Evolutionary conservation across 2,888 invertebrate genomes (phyloP).

Genomic region (Acleris holmiana): DNA sequence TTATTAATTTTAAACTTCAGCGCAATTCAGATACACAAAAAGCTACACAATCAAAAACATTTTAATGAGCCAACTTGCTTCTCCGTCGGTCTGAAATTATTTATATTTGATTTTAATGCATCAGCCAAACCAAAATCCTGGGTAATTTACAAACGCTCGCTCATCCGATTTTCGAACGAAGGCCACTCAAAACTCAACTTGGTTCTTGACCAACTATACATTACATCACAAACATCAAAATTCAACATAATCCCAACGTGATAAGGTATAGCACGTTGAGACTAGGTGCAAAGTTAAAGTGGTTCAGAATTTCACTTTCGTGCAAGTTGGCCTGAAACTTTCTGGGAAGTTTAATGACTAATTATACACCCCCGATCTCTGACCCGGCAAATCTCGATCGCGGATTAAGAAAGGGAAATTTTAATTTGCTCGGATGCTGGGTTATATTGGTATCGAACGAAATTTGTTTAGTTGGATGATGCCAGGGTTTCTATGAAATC

Average conservation of each 20-base stretch:
- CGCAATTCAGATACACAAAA: not conserved
- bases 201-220: constrained; percentile 38
- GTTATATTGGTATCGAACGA: not conserved
- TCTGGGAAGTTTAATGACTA: constrained; percentile 54
- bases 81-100: constrained; percentile 18
- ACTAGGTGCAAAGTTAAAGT: not conserved
- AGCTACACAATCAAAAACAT: constrained; percentile 18
- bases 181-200: constrained; percentile 52
- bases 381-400: constrained; percentile 42
- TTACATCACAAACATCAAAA: not conserved
- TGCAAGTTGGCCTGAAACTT: constrained; percentile 41
- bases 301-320: constrained; percentile 38
- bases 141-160: constrained; percentile 48
- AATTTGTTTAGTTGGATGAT: constrained; percentile 3
- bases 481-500: too few relatives aligned
- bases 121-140: constrained; percentile 39
- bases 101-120: constrained; percentile 36
- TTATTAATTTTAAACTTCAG: not conserved
- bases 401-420: constrained; percentile 37
- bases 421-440: constrained; percentile 23
- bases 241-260: constrained; percentile 1
- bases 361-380: constrained; percentile 44
- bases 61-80: constrained; percentile 3
- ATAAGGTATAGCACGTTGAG: constrained; percentile 6
- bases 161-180: constrained; percentile 51